These are phyloP conservation scores for Artemia sp. DNA, from an alignment of 2,888 invertebrate genomes.

Conservation along the genomic window DNA sequence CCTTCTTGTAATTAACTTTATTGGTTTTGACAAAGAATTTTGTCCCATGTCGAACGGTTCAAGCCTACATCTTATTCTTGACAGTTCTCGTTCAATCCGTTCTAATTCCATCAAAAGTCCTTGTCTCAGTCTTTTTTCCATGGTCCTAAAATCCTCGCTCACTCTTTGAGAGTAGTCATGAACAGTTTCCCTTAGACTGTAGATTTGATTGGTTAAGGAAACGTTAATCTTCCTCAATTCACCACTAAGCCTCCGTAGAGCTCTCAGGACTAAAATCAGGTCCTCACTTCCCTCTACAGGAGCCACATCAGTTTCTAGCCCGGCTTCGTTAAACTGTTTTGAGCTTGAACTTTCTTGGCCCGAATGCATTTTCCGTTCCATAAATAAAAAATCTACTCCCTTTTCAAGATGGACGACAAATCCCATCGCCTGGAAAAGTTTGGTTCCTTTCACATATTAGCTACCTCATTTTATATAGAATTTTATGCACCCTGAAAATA, in stretches of 20 bases:
- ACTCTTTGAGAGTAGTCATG: slow-evolving; percentile 8
- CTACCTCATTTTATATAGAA: too few species aligned
- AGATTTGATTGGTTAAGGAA: slow-evolving; percentile 25
- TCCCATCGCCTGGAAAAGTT: too few species aligned
- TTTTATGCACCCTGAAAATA: too few species aligned
- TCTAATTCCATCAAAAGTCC: neutral
- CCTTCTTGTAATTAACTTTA: neutral
- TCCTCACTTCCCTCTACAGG: neutral
- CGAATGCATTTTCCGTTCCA: too few species aligned
- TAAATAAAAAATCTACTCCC: too few species aligned
- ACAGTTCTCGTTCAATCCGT: slow-evolving; percentile 12
- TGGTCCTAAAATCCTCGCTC: neutral
- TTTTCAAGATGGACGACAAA: too few species aligned
- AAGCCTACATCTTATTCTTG: neutral
- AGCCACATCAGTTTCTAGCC: neutral
- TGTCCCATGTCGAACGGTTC: slow-evolving; percentile 3
- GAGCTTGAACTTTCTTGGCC: too few species aligned
- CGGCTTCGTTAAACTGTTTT: neutral
- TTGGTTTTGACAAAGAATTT: neutral
- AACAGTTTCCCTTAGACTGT: slow-evolving; percentile 24
- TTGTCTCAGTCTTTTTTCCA: slow-evolving; percentile 14
- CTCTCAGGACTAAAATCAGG: neutral
- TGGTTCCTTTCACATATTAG: too few species aligned
- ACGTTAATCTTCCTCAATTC: slow-evolving; percentile 25
- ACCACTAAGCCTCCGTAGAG: slow-evolving; percentile 22